phyloP scores from a whole-genome alignment of 2,888 invertebrate species.

The Arenicola marina region DNA sequence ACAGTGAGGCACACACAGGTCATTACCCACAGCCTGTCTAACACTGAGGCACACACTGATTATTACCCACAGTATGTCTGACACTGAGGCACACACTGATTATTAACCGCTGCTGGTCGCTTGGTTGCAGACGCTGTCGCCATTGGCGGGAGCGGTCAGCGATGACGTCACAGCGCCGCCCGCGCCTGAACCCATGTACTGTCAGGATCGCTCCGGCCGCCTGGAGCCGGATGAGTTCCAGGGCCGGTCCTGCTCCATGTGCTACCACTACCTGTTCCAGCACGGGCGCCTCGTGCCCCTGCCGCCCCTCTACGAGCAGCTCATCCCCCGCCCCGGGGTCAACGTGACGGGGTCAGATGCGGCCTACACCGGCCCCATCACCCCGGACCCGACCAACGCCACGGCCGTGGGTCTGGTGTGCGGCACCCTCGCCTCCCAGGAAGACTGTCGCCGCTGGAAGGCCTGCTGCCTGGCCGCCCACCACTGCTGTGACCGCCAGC shows the following conservation, averaged over 20 bases:
- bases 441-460: conserved; percentile 12
- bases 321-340: neutral
- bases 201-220: neutral
- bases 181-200: no score
- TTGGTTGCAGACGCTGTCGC: no score
- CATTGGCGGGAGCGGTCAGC: no score
- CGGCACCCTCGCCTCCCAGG: neutral
- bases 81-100: no score
- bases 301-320: neutral
- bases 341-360: neutral
- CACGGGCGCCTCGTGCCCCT: neutral
- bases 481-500: conserved; percentile 5
- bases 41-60: no score
- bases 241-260: conserved; percentile 1
- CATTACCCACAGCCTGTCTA: no score
- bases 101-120: no score
- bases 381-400: conserved; percentile 6
- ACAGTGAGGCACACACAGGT: no score
- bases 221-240: neutral
- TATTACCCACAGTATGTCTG: no score
- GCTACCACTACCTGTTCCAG: conserved; percentile 5
- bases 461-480: conserved; percentile 11
- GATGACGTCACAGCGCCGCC: no score
- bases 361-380: neutral
- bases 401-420: conserved; percentile 5